Evolutionary conservation across 2,113 vertebrate genomes (phyloP).

Genomic region (Lates calcarifer): DNA sequence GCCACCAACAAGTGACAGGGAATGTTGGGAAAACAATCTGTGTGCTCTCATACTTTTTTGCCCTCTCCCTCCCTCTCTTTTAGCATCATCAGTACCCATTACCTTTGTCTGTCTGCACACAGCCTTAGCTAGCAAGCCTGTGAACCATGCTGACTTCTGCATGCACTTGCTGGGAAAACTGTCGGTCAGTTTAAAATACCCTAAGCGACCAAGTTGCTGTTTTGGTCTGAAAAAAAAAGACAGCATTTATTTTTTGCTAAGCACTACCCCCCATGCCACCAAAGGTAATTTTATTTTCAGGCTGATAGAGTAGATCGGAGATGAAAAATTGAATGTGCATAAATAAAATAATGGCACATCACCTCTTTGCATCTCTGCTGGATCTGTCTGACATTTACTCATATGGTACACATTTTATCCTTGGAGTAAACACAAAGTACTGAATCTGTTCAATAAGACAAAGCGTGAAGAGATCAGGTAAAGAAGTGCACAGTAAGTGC

Average conservation of each 20-base stretch:
- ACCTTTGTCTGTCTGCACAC: neutral
- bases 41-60: no score
- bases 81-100: no score
- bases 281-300: neutral
- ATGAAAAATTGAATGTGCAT: neutral
- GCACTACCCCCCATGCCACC: neutral
- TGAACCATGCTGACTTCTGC: neutral
- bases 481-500: no score
- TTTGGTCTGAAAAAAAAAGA: neutral
- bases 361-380: neutral
- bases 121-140: neutral
- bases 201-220: neutral
- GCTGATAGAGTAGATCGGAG: neutral
- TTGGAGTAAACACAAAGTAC: no score
- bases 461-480: no score
- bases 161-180: neutral
- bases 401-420: no score
- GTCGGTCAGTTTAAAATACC: neutral
- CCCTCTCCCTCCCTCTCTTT: neutral
- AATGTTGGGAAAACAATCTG: neutral
- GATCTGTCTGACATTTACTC: constrained; percentile 51
- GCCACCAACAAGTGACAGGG: neutral
- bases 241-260: neutral
- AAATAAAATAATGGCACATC: neutral
- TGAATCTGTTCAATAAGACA: no score